A percentile compares a stretch with the other conserved stretches of the same genome.
Conservation (phyloP, 1,140 invertebrate species). For the Spodoptera litura region DNA sequence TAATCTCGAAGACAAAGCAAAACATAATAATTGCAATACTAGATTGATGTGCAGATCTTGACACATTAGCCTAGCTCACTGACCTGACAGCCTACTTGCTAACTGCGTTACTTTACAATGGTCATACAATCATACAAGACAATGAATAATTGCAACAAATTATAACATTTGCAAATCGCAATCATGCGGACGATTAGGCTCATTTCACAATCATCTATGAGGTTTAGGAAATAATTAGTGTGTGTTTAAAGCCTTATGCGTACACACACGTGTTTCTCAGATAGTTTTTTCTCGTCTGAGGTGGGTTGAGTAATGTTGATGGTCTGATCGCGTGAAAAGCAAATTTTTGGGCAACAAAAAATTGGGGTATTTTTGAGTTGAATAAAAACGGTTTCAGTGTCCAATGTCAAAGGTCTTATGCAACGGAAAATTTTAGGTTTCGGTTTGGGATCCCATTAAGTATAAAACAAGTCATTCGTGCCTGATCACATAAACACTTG, state of each 20-base stretch:
- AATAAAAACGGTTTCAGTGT: neutral
- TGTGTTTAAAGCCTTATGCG: neutral
- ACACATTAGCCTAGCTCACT: conserved; percentile 16
- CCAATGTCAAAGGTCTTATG: too few species aligned
- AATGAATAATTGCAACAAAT: conserved; percentile 19
- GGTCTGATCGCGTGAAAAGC: neutral
- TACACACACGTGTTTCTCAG: neutral
- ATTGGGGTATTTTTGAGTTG: neutral
- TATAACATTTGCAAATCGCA: conserved; percentile 16
- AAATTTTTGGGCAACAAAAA: neutral
- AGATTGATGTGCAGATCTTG: conserved; percentile 21
- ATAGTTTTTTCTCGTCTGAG: neutral
- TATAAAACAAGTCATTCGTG: too few species aligned
- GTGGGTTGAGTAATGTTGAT: neutral
- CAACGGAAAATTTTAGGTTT: too few species aligned
- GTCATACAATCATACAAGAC: conserved; percentile 1
- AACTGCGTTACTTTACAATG: conserved; percentile 2
- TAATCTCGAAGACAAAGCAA: conserved; percentile 17
- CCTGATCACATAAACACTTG: too few species aligned
- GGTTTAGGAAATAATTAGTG: conserved; percentile 24
- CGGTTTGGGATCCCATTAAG: too few species aligned
- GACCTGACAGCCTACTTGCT: conserved; percentile 22
- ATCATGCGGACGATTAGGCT: conserved; percentile 8
- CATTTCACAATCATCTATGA: conserved; percentile 8
- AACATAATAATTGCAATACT: neutral